Percentiles rank a stretch among this genome's conserved stretches.
Conservation (phyloP, 1,140 invertebrate genomes). For the Pogonomyrmex californicus region DNA sequence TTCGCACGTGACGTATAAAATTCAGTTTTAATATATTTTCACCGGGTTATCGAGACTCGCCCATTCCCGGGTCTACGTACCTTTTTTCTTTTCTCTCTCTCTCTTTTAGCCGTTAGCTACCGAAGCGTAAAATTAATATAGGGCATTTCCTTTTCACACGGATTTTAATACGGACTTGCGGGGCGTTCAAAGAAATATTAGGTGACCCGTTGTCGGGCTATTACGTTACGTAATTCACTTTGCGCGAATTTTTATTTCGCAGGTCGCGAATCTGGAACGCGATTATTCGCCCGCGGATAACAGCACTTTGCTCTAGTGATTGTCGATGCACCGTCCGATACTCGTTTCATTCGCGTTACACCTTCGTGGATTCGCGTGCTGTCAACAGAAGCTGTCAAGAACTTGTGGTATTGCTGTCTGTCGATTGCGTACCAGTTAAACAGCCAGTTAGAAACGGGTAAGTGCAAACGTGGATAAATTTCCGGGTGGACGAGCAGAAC, state of each 20-base stretch:
- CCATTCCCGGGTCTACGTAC: not conserved
- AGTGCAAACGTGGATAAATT: not conserved
- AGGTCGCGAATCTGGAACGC: constrained; percentile 11
- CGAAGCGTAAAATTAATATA: constrained; percentile 54
- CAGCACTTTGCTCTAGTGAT: constrained; percentile 17
- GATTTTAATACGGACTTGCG: constrained; percentile 20
- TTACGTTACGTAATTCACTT: constrained; percentile 47
- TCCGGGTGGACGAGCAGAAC: not conserved
- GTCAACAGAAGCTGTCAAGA: constrained; percentile 18
- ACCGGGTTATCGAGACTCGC: constrained; percentile 9
- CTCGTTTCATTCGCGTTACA: not conserved
- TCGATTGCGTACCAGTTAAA: constrained; percentile 6
- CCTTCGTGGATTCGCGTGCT: not conserved
- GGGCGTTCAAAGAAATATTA: constrained; percentile 46
- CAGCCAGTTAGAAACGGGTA: not conserved
- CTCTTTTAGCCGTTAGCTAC: constrained; percentile 15
- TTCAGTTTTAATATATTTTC: constrained; percentile 27
- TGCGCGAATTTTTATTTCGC: constrained; percentile 5
- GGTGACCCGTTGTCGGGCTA: constrained; percentile 21
- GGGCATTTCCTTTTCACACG: constrained; percentile 14
- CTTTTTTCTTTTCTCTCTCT: not conserved
- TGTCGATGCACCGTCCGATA: constrained; percentile 6
- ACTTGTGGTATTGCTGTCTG: constrained; percentile 23
- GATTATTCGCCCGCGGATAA: not conserved
- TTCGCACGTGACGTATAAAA: not conserved